Conservation (phyloP, 2,797 vertebrate genomes). For the Halcyon chelicuti region DNA sequence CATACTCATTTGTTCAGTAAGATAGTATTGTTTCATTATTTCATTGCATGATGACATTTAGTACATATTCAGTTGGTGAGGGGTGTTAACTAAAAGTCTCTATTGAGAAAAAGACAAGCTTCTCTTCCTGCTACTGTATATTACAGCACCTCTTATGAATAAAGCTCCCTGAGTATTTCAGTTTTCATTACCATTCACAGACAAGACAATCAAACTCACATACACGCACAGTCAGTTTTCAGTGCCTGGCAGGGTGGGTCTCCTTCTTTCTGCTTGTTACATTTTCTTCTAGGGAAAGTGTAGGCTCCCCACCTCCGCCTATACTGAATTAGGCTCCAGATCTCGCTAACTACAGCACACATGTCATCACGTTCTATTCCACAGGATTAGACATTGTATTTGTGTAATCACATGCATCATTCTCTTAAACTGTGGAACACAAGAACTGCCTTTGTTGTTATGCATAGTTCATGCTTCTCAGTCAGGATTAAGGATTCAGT, state of each 20-base stretch:
- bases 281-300: slow-evolving; percentile 5
- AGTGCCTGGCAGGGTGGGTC: not conserved
- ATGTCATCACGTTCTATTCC: not conserved
- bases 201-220: slow-evolving; percentile 41
- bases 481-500: not conserved
- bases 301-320: not conserved
- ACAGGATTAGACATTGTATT: not conserved
- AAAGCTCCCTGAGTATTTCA: slow-evolving; percentile 3
- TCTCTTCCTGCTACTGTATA: not conserved
- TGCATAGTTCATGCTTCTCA: not conserved
- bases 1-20: not conserved
- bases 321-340: not conserved
- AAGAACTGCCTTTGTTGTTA: not conserved
- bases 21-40: slow-evolving; percentile 39
- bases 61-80: not conserved
- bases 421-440: not conserved
- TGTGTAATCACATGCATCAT: not conserved
- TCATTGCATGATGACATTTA: slow-evolving; percentile 24
- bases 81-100: not conserved
- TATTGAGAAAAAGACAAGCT: not conserved
- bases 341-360: not conserved
- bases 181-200: slow-evolving; percentile 54
- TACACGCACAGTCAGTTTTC: not conserved
- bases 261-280: not conserved
- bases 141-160: not conserved